Percentiles rank a stretch among this genome's conserved stretches.
Conservation (phyloP, 2,113 vertebrate species). For the Cathartes aura region DNA sequence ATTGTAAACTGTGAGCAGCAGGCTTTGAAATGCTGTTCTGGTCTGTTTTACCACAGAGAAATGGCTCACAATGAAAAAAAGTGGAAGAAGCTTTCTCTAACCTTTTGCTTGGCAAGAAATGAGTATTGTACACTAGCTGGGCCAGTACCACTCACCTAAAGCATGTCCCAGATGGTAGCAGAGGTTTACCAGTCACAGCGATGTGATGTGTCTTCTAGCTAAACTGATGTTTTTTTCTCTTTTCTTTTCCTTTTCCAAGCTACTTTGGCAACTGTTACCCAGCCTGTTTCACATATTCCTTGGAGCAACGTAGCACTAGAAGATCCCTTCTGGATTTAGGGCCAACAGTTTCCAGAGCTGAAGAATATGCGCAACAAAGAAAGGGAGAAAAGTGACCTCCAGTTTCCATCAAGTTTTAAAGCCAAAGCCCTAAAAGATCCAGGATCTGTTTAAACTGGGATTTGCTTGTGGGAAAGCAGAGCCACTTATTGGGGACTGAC, state of each 20-base stretch:
- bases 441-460: background rate
- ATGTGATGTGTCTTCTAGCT: background rate
- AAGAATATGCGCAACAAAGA: rapidly evolving
- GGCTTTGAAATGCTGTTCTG: background rate
- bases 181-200: background rate
- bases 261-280: background rate
- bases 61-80: background rate
- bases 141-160: background rate
- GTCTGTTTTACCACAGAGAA: background rate
- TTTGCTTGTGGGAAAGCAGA: background rate
- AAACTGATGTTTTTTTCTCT: background rate
- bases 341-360: background rate
- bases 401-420: background rate
- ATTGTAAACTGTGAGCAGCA: background rate
- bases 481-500: background rate
- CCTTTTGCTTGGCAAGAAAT: background rate
- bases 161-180: background rate
- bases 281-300: background rate
- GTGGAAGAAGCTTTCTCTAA: background rate
- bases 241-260: background rate
- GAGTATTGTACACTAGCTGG: background rate
- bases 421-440: background rate
- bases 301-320: background rate
- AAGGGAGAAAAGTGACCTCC: background rate
- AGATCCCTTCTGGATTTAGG: background rate